These are phyloP conservation scores for Myoxocephalus aenaeus DNA, from an alignment of 2,797 vertebrate genomes.

Conservation along the genomic window DNA sequence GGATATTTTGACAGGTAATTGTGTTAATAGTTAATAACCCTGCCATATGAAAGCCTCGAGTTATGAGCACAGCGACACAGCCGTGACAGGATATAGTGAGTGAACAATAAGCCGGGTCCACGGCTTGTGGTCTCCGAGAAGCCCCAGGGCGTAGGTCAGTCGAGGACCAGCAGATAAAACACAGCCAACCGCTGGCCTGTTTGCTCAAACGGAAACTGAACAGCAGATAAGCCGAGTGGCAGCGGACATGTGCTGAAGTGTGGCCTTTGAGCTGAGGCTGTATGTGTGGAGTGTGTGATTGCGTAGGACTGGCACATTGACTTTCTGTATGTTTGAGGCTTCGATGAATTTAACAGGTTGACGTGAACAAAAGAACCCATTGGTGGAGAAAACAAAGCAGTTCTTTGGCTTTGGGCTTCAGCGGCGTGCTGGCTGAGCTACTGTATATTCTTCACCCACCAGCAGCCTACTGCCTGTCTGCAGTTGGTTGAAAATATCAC, in stretches of 20 bases:
- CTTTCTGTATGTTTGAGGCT: not conserved
- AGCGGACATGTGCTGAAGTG: slow-evolving; percentile 22
- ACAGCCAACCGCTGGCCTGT: slow-evolving; percentile 27
- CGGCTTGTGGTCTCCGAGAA: slow-evolving; percentile 19
- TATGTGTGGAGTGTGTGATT: not conserved
- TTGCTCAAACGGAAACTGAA: slow-evolving; percentile 33
- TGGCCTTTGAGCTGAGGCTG: slow-evolving; percentile 4
- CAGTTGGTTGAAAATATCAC: not conserved
- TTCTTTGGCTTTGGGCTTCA: not conserved
- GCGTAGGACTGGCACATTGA: slow-evolving; percentile 4
- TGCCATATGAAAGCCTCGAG: not conserved
- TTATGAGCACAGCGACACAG: slow-evolving; percentile 20
- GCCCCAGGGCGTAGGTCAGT: slow-evolving; percentile 61
- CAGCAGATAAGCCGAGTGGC: slow-evolving; percentile 30
- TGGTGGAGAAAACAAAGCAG: slow-evolving; percentile 21
- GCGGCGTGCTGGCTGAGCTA: not conserved
- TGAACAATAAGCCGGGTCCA: slow-evolving; percentile 25
- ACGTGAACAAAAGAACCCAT: not conserved
- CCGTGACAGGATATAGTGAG: slow-evolving; percentile 1
- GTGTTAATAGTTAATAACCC: not conserved
- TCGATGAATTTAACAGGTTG: not conserved
- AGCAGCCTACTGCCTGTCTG: slow-evolving; percentile 1
- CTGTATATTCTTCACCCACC: slow-evolving; percentile 28
- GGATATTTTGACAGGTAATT: slow-evolving; percentile 3
- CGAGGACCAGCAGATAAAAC: slow-evolving; percentile 32